phyloP scores from a whole-genome alignment of 1,140 invertebrate species.

The Drosophila trapezifrons region DNA sequence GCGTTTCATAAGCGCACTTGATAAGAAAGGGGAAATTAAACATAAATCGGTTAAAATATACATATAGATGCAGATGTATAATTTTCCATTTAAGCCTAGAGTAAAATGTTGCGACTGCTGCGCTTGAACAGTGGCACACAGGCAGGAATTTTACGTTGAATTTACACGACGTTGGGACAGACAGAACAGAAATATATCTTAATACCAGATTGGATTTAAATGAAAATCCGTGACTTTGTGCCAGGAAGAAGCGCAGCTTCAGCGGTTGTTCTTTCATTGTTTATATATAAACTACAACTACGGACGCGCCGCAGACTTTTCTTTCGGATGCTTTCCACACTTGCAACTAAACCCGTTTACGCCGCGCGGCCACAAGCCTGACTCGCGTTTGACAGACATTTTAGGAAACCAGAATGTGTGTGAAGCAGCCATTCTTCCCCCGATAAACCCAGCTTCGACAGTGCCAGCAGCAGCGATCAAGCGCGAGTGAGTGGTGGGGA shows the following conservation, averaged over 20 bases:
- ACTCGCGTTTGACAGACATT: slow-evolving; percentile 23
- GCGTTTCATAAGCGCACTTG: slow-evolving; percentile 78
- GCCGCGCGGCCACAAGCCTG: background rate
- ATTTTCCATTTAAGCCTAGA: slow-evolving; percentile 51
- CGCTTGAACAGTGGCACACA: slow-evolving; percentile 22
- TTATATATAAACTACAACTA: slow-evolving; percentile 48
- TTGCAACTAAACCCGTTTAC: slow-evolving; percentile 41
- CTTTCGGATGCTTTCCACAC: slow-evolving; percentile 33
- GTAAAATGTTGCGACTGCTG: slow-evolving; percentile 35
- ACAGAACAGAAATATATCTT: slow-evolving; percentile 2
- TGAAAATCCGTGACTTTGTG: slow-evolving; percentile 27
- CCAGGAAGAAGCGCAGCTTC: slow-evolving; percentile 30
- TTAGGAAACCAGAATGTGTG: slow-evolving; percentile 49
- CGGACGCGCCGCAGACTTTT: slow-evolving; percentile 47
- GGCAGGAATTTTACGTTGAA: slow-evolving; percentile 5
- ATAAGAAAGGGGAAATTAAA: slow-evolving; percentile 33
- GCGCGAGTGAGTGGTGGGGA: slow-evolving; percentile 31
- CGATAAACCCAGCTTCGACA: slow-evolving; percentile 33
- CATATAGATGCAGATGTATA: slow-evolving; percentile 33
- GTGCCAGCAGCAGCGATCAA: slow-evolving; percentile 10
- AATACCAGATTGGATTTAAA: slow-evolving; percentile 18
- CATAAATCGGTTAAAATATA: slow-evolving; percentile 51
- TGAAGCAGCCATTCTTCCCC: slow-evolving; percentile 12
- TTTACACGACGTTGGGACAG: slow-evolving; percentile 1
- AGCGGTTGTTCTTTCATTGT: slow-evolving; percentile 5